Base-by-base conservation (phyloP, 1,140 invertebrate species). In the Teleopsis dalmanni region DNA sequence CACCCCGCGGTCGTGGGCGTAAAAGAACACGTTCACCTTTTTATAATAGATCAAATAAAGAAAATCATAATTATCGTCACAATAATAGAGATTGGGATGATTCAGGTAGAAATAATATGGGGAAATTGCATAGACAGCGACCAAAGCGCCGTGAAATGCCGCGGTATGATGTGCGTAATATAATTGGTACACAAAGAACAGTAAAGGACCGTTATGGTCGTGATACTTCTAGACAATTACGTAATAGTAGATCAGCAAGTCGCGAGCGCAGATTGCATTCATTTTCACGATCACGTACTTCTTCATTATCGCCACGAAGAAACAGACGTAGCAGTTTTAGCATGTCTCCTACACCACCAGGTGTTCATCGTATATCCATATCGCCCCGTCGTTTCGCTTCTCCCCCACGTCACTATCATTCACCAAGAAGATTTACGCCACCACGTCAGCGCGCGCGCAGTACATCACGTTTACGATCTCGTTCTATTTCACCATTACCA, bases 111-210 rank as follows among this genome's bases (percentile, higher is more conserved):
- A 40, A 50, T 16, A 44, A 49, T 22, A 23, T 18, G n/a, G 2
- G 8, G 11, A 35, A 41, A 57, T 62, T 23, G n/a, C 31, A 36
- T 19, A 78, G 77, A 41, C 81, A 81, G 48, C 82, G 82, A 49
- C 82, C 83, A 50, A 87, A 84, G 57, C 72, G 86, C 6, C 85
- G 88, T 59, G 87, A 90, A 54, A 72, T 91, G 19, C 84, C 86
- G 52, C 75, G 87, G 11, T 90, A 91, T 59, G 83, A 90, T 72
- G 87, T 91, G 0, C 74, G 88, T 16, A 82, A 83, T 50, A 73
- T 90, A 26, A 82, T 91, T 11, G 84, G 84, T 50, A 78, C 80
- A 1, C 72, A 77, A 41, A 18, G 48, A 33, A 16, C 67, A 65
- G 19, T 44, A 23, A 87, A 85, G 69, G 87, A 90, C 65, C 80